Evolutionary conservation across 2,797 vertebrate genomes (phyloP), one percentile per base, ranked within the genome.

Genomic region (Gobio occitaniae): DNA sequence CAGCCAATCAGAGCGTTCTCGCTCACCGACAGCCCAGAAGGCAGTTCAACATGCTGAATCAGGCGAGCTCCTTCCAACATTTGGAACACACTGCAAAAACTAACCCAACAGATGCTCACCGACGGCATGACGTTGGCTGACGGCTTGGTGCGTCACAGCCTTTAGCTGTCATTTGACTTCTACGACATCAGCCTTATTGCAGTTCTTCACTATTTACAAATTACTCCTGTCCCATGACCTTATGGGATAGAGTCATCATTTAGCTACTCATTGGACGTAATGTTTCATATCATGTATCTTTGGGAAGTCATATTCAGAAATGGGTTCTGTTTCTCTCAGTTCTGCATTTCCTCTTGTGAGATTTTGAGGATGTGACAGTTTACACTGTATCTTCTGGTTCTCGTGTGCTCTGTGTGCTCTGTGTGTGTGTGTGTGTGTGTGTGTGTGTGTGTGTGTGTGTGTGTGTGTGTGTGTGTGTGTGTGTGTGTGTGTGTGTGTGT

Each of bases 351-450:
- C 63, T 65, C 32, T 82, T 63, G 72, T 52, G 16, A 61, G 32
- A 65, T 79, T 74, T 81, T 84, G 47, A 74, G 86, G 84, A 86
- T 84, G 82, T 66, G 86, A 44, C 74, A 52, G 79, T 86, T 63
- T 82, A 61, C 75, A 56, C 74, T 69, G 50, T 29, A 48, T 76
- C 71, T 82, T 87, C 74, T 25, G 12, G 52, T 72, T 25, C 80
- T 82, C 63, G 86, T 71, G 59, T 56, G 68, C 21, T 25, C 47
- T 47, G 36, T 63, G 61, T 71, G 71, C n/a, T n/a, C n/a, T n/a
- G n/a, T n/a, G n/a, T n/a, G n/a, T n/a, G n/a, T n/a, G n/a, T n/a
- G n/a, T n/a, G n/a, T n/a, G n/a, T n/a, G n/a, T n/a, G n/a, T n/a
- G n/a, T n/a, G n/a, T n/a, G n/a, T n/a, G n/a, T n/a, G n/a, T n/a